Percentiles rank a stretch among this genome's conserved stretches.
Conservation (phyloP, 2,888 invertebrate species). For the Prenolepis imparis region DNA sequence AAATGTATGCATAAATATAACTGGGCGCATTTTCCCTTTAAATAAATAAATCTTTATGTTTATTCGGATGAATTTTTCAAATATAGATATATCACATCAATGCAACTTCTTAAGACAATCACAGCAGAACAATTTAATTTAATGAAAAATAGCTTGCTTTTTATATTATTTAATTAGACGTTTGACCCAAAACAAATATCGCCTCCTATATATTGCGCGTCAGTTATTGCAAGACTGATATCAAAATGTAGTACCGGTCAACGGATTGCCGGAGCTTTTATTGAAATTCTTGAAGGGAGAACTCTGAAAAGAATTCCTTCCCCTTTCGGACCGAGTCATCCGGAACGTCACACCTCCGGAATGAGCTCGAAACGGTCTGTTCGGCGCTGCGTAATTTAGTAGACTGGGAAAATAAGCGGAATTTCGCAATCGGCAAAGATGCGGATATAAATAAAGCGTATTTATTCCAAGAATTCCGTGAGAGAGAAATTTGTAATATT, state of each 20-base stretch:
- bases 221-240: constrained; percentile 52
- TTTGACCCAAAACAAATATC: not conserved
- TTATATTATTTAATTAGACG: not conserved
- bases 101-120: no score
- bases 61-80: no score
- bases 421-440: constrained; percentile 24
- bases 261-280: constrained; percentile 68
- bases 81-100: no score
- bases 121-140: not conserved
- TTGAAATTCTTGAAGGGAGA: constrained; percentile 72
- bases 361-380: constrained; percentile 65
- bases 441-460: constrained; percentile 17
- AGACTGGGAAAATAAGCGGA: constrained; percentile 26
- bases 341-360: constrained; percentile 72
- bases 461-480: not conserved
- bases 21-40: no score
- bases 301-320: constrained; percentile 74
- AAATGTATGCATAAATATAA: not conserved
- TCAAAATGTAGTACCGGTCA: constrained; percentile 67
- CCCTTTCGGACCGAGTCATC: constrained; percentile 60
- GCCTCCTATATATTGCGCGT: constrained; percentile 3
- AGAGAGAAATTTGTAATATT: not conserved
- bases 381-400: constrained; percentile 34
- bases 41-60: no score
- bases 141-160: not conserved